A percentile compares a stretch with the other conserved stretches of the same genome.
Evolutionary conservation across 2,113 vertebrate species (phyloP).

Genomic region (Epinephelus lanceolatus): DNA sequence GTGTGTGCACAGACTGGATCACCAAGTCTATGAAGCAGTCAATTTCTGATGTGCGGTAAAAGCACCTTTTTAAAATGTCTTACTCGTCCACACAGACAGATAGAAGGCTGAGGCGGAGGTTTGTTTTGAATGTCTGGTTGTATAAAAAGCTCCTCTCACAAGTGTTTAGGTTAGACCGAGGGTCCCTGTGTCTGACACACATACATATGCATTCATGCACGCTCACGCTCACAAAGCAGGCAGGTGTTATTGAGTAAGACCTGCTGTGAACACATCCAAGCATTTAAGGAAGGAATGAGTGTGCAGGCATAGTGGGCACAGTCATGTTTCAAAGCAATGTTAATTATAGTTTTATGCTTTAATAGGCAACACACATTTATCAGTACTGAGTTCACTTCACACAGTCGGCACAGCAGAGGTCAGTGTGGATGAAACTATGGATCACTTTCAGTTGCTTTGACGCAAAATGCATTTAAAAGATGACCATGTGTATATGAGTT

Average conservation of each 20-base stretch:
- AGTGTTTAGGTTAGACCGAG: constrained; percentile 77
- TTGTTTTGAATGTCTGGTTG: constrained; percentile 75
- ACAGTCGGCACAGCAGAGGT: background rate
- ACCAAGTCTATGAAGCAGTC: constrained; percentile 38
- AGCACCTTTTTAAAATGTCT: constrained; percentile 76
- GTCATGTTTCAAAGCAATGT: constrained; percentile 74
- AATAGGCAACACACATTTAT: background rate
- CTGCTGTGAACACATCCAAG: constrained; percentile 47
- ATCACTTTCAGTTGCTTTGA: background rate
- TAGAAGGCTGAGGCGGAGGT: constrained; percentile 55
- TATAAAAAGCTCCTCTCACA: constrained; percentile 76
- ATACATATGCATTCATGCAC: background rate
- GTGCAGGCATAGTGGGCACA: constrained; percentile 37
- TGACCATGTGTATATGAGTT: too few relatives aligned
- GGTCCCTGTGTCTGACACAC: constrained; percentile 32
- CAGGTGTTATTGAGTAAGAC: constrained; percentile 70
- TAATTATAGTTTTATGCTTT: constrained; percentile 52
- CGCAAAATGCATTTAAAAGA: background rate
- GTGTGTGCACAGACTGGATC: constrained; percentile 10
- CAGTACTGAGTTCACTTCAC: background rate
- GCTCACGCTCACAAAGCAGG: constrained; percentile 40
- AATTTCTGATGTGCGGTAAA: constrained; percentile 58
- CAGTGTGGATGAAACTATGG: background rate
- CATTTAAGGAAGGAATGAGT: constrained; percentile 36
- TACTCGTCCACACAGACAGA: constrained; percentile 58